Conservation (phyloP, 2,888 invertebrate genomes). For the Drosophila suboccidentalis region DNA sequence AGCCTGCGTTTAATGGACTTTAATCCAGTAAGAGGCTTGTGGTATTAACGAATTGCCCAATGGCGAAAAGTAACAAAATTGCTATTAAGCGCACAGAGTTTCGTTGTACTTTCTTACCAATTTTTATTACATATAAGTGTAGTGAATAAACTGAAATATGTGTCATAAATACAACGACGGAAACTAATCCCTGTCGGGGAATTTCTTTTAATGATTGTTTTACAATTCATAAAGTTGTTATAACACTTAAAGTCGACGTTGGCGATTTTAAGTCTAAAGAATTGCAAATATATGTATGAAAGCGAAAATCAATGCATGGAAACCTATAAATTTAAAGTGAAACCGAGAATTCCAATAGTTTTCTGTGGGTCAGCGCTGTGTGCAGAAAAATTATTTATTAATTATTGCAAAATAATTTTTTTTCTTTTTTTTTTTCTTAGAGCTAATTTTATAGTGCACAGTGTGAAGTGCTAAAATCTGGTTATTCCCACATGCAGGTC, state of each 20-base stretch:
- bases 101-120: constrained; percentile 47
- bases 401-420: constrained; percentile 18
- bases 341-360: constrained; percentile 4
- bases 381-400: constrained; percentile 37
- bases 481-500: constrained; percentile 43
- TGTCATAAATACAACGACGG: constrained; percentile 40
- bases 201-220: constrained; percentile 14
- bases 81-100: constrained; percentile 33
- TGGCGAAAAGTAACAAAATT: constrained; percentile 46
- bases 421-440: constrained; percentile 19
- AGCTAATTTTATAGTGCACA: constrained; percentile 50
- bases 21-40: constrained; percentile 34
- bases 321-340: constrained; percentile 3
- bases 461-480: constrained; percentile 35
- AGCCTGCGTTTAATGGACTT: constrained; percentile 45
- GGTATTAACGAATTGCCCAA: constrained; percentile 18
- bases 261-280: neutral
- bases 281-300: constrained; percentile 4
- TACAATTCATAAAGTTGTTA: neutral
- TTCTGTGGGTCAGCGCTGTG: constrained; percentile 54
- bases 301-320: neutral
- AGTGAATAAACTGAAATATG: constrained; percentile 50
- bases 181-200: constrained; percentile 44
- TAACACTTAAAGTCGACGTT: constrained; percentile 4
- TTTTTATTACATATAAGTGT: constrained; percentile 51